Evolutionary conservation across 2,797 vertebrate genomes (phyloP), one percentile per base, ranked within the genome.

Genomic region (Mallotus villosus): DNA sequence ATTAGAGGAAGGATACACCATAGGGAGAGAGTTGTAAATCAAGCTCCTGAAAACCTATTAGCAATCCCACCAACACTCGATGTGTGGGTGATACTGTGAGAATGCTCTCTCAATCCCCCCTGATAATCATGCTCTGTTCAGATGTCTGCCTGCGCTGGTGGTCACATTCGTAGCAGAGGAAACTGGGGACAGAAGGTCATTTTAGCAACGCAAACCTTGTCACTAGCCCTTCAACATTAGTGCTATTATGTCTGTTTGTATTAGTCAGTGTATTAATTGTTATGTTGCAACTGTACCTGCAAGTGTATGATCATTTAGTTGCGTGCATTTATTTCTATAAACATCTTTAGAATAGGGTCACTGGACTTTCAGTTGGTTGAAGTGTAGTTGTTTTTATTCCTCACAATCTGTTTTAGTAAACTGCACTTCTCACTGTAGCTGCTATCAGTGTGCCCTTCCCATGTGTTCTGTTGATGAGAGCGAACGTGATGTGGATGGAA

Each of bases 41-140:
- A 86, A 75, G 74, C 79, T 84, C 85, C 86, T 87, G 84, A 85
- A 88, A 86, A 78, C 65, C 74, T 69, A 85, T 89, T 89, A 87
- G 79, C 51, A 70, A 83, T 81, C 84, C 73, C 79, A 81, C 71
- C 72, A 78, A 82, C 77, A 77, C 72, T 70, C 74, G 75, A 75
- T 72, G 68, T 63, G 77, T 76, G 69, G 63, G 77, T 85, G 87
- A 90, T 82, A 83, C 79, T 68, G 62, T 57, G 67, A 79, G 75
- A 75, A 22, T 14, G 41, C 66, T 78, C 68, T 63, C 79, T 84
- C 73, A 74, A 76, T 59, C 25, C 72, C 74, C 66, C 17, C 80
- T 73, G 76, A 84, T 82, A 85, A 84, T 81, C 76, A 86, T 78
- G 70, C 80, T 74, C 78, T 74, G 61, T 79, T 76, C 76, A 75